Evolutionary conservation across 1,140 invertebrate species (phyloP).

Genomic region (Aphelenchoides fujianensis): DNA sequence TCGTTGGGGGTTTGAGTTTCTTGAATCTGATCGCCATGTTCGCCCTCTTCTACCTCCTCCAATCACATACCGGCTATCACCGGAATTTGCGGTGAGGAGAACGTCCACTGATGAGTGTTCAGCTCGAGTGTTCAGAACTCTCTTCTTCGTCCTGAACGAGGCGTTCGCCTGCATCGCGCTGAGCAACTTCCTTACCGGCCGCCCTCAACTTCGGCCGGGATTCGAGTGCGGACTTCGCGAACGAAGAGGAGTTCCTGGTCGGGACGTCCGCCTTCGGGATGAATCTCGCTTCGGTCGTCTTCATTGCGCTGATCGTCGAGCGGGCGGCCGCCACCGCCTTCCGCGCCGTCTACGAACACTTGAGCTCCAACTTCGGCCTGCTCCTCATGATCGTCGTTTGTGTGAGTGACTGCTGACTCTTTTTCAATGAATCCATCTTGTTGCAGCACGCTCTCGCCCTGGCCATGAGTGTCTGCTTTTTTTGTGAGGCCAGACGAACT

Average conservation of each 20-base stretch:
- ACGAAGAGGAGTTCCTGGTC: background rate
- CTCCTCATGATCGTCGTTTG: background rate
- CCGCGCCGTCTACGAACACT: background rate
- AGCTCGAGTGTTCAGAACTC: background rate
- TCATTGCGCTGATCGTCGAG: constrained; percentile 8
- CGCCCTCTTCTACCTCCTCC: background rate
- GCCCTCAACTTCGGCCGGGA: background rate
- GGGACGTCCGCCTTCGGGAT: background rate
- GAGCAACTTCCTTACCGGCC: constrained; percentile 2
- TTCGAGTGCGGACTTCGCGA: background rate
- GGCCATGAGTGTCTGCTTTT: constrained; percentile 1
- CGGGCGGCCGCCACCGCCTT: background rate
- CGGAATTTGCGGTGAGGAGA: constrained; percentile 1
- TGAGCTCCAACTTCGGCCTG: background rate
- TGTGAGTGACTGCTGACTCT: background rate
- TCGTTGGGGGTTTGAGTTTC: constrained; percentile 1
- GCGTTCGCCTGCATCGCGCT: constrained; percentile 1
- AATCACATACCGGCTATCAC: constrained; percentile 1
- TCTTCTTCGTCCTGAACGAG: background rate
- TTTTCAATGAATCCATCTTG: background rate
- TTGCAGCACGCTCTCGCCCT: background rate
- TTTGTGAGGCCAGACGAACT: no score
- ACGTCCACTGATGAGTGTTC: background rate
- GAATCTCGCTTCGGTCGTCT: constrained; percentile 6
- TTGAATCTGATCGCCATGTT: background rate